A percentile compares a stretch with the other conserved stretches of the same genome.
Evolutionary conservation across 1,140 invertebrate species (phyloP).

Genomic region (Zaprionus davidi): DNA sequence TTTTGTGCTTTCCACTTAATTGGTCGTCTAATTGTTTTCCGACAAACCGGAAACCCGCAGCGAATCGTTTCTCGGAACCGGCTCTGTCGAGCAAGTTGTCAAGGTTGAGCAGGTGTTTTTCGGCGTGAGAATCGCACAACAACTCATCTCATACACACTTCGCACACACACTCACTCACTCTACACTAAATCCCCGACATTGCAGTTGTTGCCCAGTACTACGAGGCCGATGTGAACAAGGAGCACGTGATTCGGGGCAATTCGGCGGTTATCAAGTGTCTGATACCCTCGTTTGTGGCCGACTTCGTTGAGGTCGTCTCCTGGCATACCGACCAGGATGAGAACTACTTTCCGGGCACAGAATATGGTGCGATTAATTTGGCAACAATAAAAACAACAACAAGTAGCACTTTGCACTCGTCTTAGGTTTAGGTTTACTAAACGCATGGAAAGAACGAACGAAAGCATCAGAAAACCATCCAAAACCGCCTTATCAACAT

Average conservation of each 20-base stretch:
- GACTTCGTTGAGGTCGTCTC: constrained; percentile 95
- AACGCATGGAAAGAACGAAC: constrained; percentile 56
- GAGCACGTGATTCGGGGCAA: constrained; percentile 97
- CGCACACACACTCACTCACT: constrained; percentile 4
- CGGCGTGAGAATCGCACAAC: constrained; percentile 59
- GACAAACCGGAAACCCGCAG: constrained; percentile 46
- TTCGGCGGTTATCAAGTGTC: constrained; percentile 95
- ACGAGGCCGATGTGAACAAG: constrained; percentile 96
- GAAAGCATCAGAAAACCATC: background rate
- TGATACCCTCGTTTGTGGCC: constrained; percentile 96
- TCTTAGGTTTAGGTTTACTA: constrained; percentile 52
- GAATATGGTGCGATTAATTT: constrained; percentile 79
- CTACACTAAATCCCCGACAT: constrained; percentile 24
- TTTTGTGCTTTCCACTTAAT: constrained; percentile 47
- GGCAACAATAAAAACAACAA: constrained; percentile 14
- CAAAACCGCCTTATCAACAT: constrained; percentile 26
- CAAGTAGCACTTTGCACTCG: constrained; percentile 13
- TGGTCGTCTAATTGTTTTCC: constrained; percentile 59
- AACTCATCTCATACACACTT: constrained; percentile 16
- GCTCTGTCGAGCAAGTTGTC: constrained; percentile 23
- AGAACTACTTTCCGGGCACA: constrained; percentile 85
- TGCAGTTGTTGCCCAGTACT: constrained; percentile 94
- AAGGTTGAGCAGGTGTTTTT: constrained; percentile 48
- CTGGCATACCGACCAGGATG: constrained; percentile 93
- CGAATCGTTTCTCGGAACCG: constrained; percentile 49